phyloP scores from a whole-genome alignment of 2,797 vertebrate genomes.

The Cyprinodon diabolis region DNA sequence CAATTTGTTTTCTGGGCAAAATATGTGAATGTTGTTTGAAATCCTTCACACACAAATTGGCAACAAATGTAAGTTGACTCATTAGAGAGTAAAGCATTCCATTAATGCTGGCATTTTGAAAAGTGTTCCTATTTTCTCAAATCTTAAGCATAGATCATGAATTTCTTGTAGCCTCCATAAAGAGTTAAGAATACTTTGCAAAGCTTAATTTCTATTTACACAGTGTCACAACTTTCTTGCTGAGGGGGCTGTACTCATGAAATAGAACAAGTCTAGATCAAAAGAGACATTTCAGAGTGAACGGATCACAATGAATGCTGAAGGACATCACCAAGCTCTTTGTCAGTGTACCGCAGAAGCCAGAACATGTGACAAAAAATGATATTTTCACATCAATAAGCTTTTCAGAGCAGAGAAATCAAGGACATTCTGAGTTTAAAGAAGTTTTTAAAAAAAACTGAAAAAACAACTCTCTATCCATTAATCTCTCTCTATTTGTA shows the following conservation, averaged over 20 bases:
- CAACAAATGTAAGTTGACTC: not conserved
- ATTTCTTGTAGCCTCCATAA: not conserved
- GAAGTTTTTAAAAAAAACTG: not conserved
- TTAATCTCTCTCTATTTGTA: too few species aligned
- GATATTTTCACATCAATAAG: not conserved
- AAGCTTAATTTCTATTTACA: not conserved
- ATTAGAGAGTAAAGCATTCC: not conserved
- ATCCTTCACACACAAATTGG: not conserved
- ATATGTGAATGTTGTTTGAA: not conserved
- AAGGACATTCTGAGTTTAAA: constrained; percentile 49
- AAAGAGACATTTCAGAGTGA: not conserved
- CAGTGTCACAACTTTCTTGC: not conserved
- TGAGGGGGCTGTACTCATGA: not conserved
- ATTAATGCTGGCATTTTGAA: not conserved
- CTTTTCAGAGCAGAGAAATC: constrained; percentile 21
- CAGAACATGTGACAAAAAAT: constrained; percentile 9
- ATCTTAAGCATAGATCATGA: not conserved
- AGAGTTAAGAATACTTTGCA: not conserved
- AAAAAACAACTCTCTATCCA: too few species aligned
- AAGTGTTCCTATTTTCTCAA: not conserved
- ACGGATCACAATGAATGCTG: not conserved
- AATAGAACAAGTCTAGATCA: not conserved
- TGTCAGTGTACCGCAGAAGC: constrained; percentile 1
- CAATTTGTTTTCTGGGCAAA: not conserved
- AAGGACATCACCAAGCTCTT: not conserved